These are phyloP conservation scores for Drosophila biarmipes DNA, from an alignment of 1,140 invertebrate species.

Conservation along the genomic window DNA sequence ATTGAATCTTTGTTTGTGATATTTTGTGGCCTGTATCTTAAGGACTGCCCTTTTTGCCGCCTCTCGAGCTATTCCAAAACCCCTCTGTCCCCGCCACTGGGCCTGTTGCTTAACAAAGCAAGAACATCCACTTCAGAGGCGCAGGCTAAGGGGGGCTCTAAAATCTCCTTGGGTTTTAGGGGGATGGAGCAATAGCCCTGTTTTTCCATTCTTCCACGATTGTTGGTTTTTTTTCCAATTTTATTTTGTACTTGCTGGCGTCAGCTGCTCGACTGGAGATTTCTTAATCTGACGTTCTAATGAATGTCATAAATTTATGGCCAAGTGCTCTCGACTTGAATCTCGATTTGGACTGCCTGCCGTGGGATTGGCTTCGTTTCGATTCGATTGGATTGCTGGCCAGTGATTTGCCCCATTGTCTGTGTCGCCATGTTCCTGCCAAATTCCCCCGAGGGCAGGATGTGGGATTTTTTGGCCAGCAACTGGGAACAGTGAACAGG, in stretches of 20 bases:
- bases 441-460: conserved; percentile 29
- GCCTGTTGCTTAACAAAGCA: conserved; percentile 28
- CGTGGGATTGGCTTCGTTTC: conserved; percentile 63
- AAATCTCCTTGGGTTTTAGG: background rate
- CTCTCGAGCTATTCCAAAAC: background rate
- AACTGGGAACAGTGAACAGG: conserved; percentile 3
- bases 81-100: background rate
- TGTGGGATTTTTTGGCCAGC: conserved; percentile 17
- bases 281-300: conserved; percentile 84
- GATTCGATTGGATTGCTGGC: conserved; percentile 36
- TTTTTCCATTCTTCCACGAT: background rate
- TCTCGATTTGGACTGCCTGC: background rate
- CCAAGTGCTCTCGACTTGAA: conserved; percentile 50
- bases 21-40: conserved; percentile 10
- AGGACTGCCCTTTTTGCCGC: background rate
- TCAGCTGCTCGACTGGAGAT: conserved; percentile 76
- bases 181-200: conserved; percentile 9
- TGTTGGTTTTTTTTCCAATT: background rate
- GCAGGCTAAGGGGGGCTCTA: background rate
- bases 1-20: background rate
- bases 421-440: conserved; percentile 7
- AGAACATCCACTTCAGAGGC: conserved; percentile 8
- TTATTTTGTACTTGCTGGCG: conserved; percentile 35
- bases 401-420: conserved; percentile 67
- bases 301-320: conserved; percentile 85